Evolutionary conservation across 2,113 vertebrate species (phyloP).

Genomic region (Eubucco bourcierii): DNA sequence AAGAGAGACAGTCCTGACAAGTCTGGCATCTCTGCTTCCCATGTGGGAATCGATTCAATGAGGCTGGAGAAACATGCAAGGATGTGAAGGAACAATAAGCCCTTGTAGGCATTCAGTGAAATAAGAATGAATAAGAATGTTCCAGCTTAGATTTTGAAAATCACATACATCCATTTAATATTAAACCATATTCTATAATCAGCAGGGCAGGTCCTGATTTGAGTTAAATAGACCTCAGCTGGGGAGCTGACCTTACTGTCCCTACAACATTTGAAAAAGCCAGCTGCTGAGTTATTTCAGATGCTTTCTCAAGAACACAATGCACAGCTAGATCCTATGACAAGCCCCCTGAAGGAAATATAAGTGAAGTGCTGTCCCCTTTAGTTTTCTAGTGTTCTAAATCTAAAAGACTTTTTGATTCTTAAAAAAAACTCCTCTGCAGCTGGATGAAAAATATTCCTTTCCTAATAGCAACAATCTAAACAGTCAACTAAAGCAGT

Average conservation of each 20-base stretch:
- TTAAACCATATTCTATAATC: neutral
- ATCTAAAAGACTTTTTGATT: neutral
- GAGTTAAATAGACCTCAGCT: conserved; percentile 20
- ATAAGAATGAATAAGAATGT: neutral
- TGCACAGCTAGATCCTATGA: neutral
- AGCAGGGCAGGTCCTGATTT: neutral
- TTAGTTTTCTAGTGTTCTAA: neutral
- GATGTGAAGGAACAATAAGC: neutral
- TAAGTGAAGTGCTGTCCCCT: neutral
- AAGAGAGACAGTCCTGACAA: neutral
- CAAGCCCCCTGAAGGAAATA: neutral
- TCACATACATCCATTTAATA: neutral
- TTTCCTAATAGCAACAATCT: neutral
- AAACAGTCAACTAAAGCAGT: neutral
- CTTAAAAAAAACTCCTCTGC: neutral
- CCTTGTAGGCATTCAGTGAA: neutral
- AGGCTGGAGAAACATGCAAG: neutral
- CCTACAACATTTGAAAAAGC: neutral
- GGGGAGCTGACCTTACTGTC: conserved; percentile 30
- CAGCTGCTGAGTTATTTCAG: conserved; percentile 50
- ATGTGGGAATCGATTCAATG: accelerated
- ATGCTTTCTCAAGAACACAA: conserved; percentile 37
- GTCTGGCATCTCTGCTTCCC: neutral
- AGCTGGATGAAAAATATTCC: neutral
- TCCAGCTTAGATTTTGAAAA: neutral